These are phyloP conservation scores for Chrysina gloriosa DNA, from an alignment of 2,888 invertebrate species.

Conservation along the genomic window DNA sequence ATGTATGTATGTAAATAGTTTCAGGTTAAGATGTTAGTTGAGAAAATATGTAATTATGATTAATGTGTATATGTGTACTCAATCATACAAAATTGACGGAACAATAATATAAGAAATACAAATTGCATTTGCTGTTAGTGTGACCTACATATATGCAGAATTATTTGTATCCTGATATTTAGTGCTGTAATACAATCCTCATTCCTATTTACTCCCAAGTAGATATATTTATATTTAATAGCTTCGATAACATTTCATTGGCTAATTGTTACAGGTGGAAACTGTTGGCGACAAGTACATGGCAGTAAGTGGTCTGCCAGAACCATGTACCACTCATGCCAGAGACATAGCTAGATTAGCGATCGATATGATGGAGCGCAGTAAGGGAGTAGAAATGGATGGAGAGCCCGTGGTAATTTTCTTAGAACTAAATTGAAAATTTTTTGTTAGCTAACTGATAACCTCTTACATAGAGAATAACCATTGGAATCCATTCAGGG, in stretches of 20 bases:
- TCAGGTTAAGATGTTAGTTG: constrained; percentile 21
- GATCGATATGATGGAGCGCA: constrained; percentile 95
- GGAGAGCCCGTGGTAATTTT: constrained; percentile 83
- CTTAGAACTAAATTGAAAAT: constrained; percentile 46
- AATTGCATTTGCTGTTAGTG: too few species aligned
- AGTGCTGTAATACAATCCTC: too few species aligned
- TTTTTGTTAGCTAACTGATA: background rate
- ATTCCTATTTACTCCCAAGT: too few species aligned
- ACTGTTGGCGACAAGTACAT: constrained; percentile 98
- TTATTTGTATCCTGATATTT: too few species aligned
- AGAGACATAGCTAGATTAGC: constrained; percentile 91
- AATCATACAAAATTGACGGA: too few species aligned
- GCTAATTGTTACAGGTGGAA: constrained; percentile 88
- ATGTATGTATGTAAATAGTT: constrained; percentile 4
- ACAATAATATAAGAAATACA: too few species aligned
- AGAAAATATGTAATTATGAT: background rate
- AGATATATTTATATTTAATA: too few species aligned
- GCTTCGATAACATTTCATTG: too few species aligned
- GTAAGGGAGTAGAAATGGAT: constrained; percentile 87
- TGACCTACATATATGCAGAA: too few species aligned
- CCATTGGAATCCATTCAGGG: constrained; percentile 94
- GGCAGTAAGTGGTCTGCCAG: constrained; percentile 96
- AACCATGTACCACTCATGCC: constrained; percentile 90
- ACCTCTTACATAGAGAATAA: constrained; percentile 78
- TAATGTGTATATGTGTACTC: too few species aligned